phyloP scores from a whole-genome alignment of 2,113 vertebrate species.

The Chitala chitala region DNA sequence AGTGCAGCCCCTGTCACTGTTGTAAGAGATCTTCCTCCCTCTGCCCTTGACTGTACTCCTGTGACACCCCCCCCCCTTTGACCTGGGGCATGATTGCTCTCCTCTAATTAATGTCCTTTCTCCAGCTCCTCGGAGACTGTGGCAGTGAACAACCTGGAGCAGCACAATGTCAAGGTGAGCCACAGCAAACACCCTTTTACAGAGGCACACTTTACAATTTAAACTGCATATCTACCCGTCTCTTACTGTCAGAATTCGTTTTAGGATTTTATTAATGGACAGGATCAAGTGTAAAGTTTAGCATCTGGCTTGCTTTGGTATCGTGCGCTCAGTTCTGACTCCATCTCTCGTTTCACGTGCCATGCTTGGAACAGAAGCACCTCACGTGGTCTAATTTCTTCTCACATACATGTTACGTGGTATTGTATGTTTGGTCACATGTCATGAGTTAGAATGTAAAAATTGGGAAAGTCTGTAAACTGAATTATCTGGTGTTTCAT shows the following conservation, averaged over 20 bases:
- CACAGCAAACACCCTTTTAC: conserved; percentile 16
- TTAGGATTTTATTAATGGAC: too few relatives aligned
- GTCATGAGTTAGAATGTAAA: not conserved
- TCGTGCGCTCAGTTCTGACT: not conserved
- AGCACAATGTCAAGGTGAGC: conserved; percentile 76
- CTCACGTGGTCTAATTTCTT: conserved; percentile 57
- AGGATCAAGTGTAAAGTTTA: too few relatives aligned
- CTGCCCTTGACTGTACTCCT: not conserved
- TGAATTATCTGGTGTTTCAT: not conserved
- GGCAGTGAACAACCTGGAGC: conserved; percentile 76
- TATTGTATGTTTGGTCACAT: conserved; percentile 54
- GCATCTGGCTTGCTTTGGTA: not conserved
- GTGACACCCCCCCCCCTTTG: not conserved
- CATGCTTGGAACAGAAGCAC: conserved; percentile 59
- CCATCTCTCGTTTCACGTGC: conserved; percentile 38
- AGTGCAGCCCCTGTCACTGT: not conserved
- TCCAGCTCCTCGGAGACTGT: conserved; percentile 70
- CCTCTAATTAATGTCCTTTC: conserved; percentile 52
- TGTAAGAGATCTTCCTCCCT: not conserved
- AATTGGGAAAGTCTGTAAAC: not conserved
- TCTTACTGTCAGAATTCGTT: not conserved
- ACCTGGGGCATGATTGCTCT: not conserved
- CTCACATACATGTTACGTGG: conserved; percentile 64
- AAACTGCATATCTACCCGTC: not conserved
- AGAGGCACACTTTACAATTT: not conserved